These are phyloP conservation scores for Alviniconcha strummeri DNA, from an alignment of 2,888 invertebrate species.

Conservation along the genomic window DNA sequence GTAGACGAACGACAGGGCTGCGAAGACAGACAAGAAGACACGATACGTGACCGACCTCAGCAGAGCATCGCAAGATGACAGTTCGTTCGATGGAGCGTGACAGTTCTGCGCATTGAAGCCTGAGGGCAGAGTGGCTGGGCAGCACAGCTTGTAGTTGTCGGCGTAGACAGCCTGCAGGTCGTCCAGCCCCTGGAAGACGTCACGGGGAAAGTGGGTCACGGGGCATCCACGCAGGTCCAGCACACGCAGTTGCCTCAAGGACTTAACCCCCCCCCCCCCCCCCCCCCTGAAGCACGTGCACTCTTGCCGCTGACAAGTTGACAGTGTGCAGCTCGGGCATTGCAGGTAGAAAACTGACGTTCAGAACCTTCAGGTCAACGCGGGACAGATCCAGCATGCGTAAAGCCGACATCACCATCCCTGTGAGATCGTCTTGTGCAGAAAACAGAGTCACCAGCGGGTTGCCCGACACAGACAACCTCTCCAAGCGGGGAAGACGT, in stretches of 20 bases:
- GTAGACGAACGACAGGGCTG: neutral
- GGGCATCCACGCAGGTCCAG: slow-evolving; percentile 14
- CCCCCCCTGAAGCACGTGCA: neutral
- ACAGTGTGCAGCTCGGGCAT: neutral
- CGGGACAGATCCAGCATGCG: slow-evolving; percentile 15
- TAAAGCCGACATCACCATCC: neutral
- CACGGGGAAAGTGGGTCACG: neutral
- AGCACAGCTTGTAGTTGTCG: slow-evolving; percentile 32
- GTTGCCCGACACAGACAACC: slow-evolving; percentile 15
- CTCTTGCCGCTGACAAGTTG: neutral
- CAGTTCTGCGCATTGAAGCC: slow-evolving; percentile 3
- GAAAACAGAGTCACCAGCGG: neutral
- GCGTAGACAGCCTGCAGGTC: slow-evolving; percentile 1
- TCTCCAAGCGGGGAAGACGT: neutral
- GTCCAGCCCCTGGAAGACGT: slow-evolving; percentile 1
- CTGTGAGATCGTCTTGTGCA: neutral
- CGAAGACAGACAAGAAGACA: slow-evolving; percentile 19
- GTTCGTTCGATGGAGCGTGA: slow-evolving; percentile 16
- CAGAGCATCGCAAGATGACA: slow-evolving; percentile 31
- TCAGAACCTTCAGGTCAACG: neutral
- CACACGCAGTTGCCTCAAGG: neutral
- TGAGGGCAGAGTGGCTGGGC: neutral
- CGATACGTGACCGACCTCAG: slow-evolving; percentile 15
- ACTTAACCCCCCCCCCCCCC: neutral
- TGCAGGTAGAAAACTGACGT: no score